Base-by-base conservation (phyloP, 1,140 invertebrate genomes). In the Limonius californicus region DNA sequence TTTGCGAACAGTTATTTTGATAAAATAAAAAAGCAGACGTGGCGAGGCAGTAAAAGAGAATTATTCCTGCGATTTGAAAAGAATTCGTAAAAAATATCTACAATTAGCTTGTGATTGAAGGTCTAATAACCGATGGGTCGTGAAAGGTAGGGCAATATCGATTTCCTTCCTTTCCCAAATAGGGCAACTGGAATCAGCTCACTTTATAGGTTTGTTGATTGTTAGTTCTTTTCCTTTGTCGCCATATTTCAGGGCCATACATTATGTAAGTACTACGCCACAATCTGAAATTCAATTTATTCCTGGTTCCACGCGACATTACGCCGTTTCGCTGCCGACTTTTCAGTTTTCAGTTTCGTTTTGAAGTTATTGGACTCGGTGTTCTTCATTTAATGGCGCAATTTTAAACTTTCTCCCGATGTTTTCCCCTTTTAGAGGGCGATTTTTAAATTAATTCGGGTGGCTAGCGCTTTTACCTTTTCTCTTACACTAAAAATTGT, bases 171-270 rank as follows among this genome's bases (percentile, higher is more conserved):
- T 50, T 50, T 21, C 19, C 16, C 45, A 50, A 50, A 50, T 50
- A 50, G 45, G 45, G 20, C 45, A 50, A 50, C 45, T 50, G 45
- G 20, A 50, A 50, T 50, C 45, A 50, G 45, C 20, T 50, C 45
- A 39, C 21, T 56, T 56, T 56, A 56, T 56, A 39, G 54, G 27
- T 56, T 56, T 56, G 54, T 56, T 56, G 54, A 56, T 56, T 56
- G 54, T 56, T 56, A 56, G 54, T 56, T 39, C 54, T 56, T 56
- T 56, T 39, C 54, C 54, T 56, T 56, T 56, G 54, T 56, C 54
- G 54, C 54, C 54, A 56, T 56, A 56, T 56, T 56, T 56, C 54
- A 56, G 54, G 23, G 32, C 54, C n/a, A 56, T 56, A 56, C 35
- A 56, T 56, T 56, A 56, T 56, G 45, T 50, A 50, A 50, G 45